Evolutionary conservation across 1,140 invertebrate genomes (phyloP).

Genomic region (Drosophila lini): DNA sequence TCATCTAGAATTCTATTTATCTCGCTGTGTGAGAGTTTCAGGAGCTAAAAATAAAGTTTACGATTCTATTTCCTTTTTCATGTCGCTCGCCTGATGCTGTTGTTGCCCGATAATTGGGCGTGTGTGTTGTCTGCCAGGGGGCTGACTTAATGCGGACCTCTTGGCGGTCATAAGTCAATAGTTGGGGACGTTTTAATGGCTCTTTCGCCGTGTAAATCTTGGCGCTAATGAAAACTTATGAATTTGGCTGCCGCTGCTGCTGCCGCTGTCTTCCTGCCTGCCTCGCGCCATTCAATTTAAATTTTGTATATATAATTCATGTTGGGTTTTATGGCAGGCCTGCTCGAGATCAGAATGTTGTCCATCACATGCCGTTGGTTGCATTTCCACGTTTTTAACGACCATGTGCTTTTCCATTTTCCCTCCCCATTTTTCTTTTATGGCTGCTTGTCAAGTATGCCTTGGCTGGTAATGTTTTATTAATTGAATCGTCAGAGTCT

Average conservation of each 20-base stretch:
- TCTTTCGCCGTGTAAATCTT: slow-evolving; percentile 38
- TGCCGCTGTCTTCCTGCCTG: background rate
- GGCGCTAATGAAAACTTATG: slow-evolving; percentile 77
- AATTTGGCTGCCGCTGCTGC: slow-evolving; percentile 35
- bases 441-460: slow-evolving; percentile 1
- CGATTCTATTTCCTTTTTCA: slow-evolving; percentile 66
- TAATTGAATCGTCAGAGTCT: slow-evolving; percentile 49
- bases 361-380: slow-evolving; percentile 23
- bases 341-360: slow-evolving; percentile 21
- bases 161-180: slow-evolving; percentile 76
- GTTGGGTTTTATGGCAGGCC: slow-evolving; percentile 25
- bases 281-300: slow-evolving; percentile 33
- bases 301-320: slow-evolving; percentile 50
- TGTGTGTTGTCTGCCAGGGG: slow-evolving; percentile 14
- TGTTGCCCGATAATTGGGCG: slow-evolving; percentile 53
- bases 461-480: slow-evolving; percentile 57
- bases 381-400: slow-evolving; percentile 24
- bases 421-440: slow-evolving; percentile 7
- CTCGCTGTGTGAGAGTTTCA: slow-evolving; percentile 19
- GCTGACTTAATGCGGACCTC: slow-evolving; percentile 10
- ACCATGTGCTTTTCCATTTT: slow-evolving; percentile 1
- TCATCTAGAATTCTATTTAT: slow-evolving; percentile 7
- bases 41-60: slow-evolving; percentile 74
- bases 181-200: slow-evolving; percentile 77
- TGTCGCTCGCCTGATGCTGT: slow-evolving; percentile 24